Percentiles rank a stretch among this genome's conserved stretches.
Evolutionary conservation across 2,113 vertebrate genomes (phyloP).

Genomic region (Dipodomys stephensi): DNA sequence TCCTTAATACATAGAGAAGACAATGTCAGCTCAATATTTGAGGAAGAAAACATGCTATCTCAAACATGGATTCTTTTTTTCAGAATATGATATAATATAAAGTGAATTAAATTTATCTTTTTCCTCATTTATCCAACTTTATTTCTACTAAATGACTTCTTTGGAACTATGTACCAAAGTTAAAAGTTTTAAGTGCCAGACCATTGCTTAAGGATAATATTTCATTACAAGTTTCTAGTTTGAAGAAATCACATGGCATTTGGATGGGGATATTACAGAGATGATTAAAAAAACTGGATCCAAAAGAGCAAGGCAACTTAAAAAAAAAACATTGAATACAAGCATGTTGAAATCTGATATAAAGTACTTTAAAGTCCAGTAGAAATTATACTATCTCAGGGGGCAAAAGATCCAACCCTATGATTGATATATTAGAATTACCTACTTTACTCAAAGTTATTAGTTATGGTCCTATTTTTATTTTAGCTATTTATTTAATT

Average conservation of each 20-base stretch:
- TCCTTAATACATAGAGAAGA: background rate
- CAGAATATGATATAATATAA: background rate
- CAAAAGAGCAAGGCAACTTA: constrained; percentile 4
- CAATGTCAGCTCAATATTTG: constrained; percentile 4
- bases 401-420: background rate
- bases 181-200: constrained; percentile 44
- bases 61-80: background rate
- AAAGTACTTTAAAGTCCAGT: background rate
- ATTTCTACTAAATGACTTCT: constrained; percentile 48
- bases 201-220: constrained; percentile 59
- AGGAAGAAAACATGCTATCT: constrained; percentile 25
- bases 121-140: background rate
- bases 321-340: background rate
- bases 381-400: background rate
- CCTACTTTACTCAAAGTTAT: background rate
- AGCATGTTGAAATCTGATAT: constrained; percentile 1
- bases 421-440: background rate
- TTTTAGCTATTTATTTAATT: constrained; percentile 66
- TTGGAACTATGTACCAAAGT: constrained; percentile 30
- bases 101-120: background rate
- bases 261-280: background rate
- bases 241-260: background rate
- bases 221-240: constrained; percentile 43
- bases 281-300: constrained; percentile 14
- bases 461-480: constrained; percentile 51